These are phyloP conservation scores for Synergus gifuensis DNA, from an alignment of 2,888 invertebrate genomes.

Conservation along the genomic window DNA sequence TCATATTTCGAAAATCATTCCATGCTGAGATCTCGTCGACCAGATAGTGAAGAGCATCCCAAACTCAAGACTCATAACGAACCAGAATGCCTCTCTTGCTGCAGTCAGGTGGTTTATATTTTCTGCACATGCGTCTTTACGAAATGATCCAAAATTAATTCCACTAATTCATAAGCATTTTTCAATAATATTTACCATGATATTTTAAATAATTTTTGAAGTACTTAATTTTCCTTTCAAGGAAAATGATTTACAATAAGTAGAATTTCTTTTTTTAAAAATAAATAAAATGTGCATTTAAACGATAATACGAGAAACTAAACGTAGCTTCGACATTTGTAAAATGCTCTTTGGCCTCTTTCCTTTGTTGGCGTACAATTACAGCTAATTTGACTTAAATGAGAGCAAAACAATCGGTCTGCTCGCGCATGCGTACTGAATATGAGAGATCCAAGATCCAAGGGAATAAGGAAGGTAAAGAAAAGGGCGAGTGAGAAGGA, in stretches of 20 bases:
- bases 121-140: slow-evolving; percentile 53
- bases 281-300: not conserved
- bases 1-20: slow-evolving; percentile 78
- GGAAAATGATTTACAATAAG: not conserved
- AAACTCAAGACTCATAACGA: slow-evolving; percentile 73
- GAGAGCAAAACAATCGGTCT: slow-evolving; percentile 61
- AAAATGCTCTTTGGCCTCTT: slow-evolving; percentile 49
- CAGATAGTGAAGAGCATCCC: slow-evolving; percentile 71
- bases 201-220: not conserved
- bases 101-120: slow-evolving; percentile 54
- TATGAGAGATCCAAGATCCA: slow-evolving; percentile 38
- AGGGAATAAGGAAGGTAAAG: slow-evolving; percentile 44
- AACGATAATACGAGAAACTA: not conserved
- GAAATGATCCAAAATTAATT: not conserved
- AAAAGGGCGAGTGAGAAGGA: slow-evolving; percentile 51
- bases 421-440: slow-evolving; percentile 55
- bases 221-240: too few relatives aligned
- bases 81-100: slow-evolving; percentile 56
- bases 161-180: not conserved
- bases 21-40: slow-evolving; percentile 73
- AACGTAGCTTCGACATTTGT: slow-evolving; percentile 35
- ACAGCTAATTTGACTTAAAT: slow-evolving; percentile 66
- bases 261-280: not conserved
- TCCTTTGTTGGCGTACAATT: slow-evolving; percentile 61
- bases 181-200: not conserved